Evolutionary conservation across 2,888 invertebrate genomes (phyloP).

Genomic region (Himalopsyche japonica): DNA sequence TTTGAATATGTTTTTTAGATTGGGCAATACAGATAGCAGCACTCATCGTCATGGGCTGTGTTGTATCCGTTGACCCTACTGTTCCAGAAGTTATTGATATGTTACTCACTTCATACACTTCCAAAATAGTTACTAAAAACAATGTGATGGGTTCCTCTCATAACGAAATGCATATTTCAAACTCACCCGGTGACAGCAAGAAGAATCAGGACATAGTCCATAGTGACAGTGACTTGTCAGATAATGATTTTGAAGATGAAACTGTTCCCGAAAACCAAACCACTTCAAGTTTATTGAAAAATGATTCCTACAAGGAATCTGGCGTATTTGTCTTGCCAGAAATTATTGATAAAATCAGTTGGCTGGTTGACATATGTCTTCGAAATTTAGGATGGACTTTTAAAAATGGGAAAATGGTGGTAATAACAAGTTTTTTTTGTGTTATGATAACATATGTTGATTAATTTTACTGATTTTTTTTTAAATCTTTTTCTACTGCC

Average conservation of each 20-base stretch:
- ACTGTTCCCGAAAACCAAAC: constrained; percentile 56
- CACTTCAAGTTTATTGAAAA: neutral
- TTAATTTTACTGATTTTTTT: too few relatives aligned
- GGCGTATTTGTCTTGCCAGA: constrained; percentile 17
- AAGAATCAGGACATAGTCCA: neutral
- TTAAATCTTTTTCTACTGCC: too few relatives aligned
- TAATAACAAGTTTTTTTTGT: neutral
- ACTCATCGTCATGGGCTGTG: constrained; percentile 72
- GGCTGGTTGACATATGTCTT: constrained; percentile 69
- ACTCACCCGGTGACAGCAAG: neutral
- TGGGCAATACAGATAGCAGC: constrained; percentile 73
- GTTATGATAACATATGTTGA: neutral
- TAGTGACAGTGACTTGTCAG: constrained; percentile 45
- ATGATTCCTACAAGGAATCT: constrained; percentile 9
- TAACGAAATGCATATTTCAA: neutral
- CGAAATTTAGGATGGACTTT: constrained; percentile 57
- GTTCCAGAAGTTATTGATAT: constrained; percentile 62
- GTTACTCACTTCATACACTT: neutral
- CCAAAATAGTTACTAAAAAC: neutral
- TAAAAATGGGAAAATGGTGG: constrained; percentile 40
- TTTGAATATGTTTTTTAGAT: constrained; percentile 54
- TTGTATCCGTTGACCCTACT: constrained; percentile 67
- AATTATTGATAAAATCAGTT: constrained; percentile 45
- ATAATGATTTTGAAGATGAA: constrained; percentile 51
- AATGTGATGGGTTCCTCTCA: neutral